Base-by-base conservation (phyloP, 64 coral and sea anemone species). In the Acropora yongei region DNA sequence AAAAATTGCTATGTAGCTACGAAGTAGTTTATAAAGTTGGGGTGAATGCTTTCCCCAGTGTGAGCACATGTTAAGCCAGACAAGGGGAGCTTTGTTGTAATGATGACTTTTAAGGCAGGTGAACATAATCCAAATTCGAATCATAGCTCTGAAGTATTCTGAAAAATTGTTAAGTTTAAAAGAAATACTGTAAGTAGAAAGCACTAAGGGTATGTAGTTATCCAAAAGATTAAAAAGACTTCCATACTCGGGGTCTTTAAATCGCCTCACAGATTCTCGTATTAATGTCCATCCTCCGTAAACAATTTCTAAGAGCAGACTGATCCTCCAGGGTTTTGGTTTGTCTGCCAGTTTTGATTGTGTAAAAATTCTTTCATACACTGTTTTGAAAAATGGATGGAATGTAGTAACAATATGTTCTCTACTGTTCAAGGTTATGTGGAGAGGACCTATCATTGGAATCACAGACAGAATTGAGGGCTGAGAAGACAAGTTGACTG, bases 71-170 rank as follows among this genome's bases (percentile, higher is more conserved):
- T 2, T 60, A 18, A 48, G 11, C 82, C 90, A 87, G 8, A 93
- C 84, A 11, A 87, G n/a, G 19, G 83, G 91, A 14, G 80, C 80
- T 57, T 92, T 92, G 90, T 92, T 86, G 44, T 92, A 92, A 49
- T 93, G 75, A 17, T 18, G 75, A 3, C 91, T 8, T 14, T 93
- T 43, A 11, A 93, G 63, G 80, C 74, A 80, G 6, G 51, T 11
- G 78, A 87, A 93, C 82, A 93, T 93, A 45, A 72, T 61, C 81
- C 72, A 86, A 2, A 87, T 86, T 58, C 83, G 46, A 46, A 87
- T 78, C 9, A 93, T 87, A 77, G 61, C 91, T 53, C 50, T 53
- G 69, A 79, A 93, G 47, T 93, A 93, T 14, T 61, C 72, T 17
- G 30, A 19, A 73, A 92, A 92, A 42, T 86, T 76, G 41, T 92